phyloP scores from a whole-genome alignment of 2,113 vertebrate genomes.

The Lanius collurio region DNA sequence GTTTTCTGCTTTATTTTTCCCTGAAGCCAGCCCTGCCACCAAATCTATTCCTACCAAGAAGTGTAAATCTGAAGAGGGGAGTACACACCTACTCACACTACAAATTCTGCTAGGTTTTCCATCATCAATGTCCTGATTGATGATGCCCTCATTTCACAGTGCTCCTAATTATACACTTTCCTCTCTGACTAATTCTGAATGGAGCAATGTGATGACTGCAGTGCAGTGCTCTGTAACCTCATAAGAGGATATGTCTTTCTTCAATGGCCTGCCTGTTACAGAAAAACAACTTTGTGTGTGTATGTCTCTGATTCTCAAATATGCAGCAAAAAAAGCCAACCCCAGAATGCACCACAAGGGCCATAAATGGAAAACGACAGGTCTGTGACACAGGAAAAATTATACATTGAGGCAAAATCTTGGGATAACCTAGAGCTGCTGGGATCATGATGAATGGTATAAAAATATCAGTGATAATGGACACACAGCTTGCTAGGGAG shows the following conservation, averaged over 20 bases:
- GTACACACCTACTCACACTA: not conserved
- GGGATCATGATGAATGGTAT: not conserved
- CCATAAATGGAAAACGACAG: not conserved
- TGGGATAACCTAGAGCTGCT: not conserved
- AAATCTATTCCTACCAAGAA: not conserved
- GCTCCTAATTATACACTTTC: not conserved
- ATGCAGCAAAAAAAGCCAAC: not conserved
- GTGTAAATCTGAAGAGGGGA: not conserved
- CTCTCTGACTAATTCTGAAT: not conserved
- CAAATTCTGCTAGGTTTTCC: not conserved
- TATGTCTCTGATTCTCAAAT: not conserved
- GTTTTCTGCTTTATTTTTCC: not conserved
- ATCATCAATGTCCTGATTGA: not conserved
- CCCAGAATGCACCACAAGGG: not conserved
- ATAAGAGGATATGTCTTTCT: not conserved
- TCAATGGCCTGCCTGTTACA: not conserved
- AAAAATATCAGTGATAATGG: conserved; percentile 46
- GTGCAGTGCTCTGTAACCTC: not conserved
- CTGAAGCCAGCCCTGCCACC: not conserved
- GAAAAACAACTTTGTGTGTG: not conserved
- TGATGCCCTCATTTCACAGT: not conserved
- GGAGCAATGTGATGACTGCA: not conserved
- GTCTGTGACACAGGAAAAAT: not conserved
- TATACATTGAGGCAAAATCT: not conserved
- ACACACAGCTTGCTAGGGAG: not conserved